phyloP scores from a whole-genome alignment of 2,113 vertebrate species.

The rat (Rattus norvegicus) region DNA sequence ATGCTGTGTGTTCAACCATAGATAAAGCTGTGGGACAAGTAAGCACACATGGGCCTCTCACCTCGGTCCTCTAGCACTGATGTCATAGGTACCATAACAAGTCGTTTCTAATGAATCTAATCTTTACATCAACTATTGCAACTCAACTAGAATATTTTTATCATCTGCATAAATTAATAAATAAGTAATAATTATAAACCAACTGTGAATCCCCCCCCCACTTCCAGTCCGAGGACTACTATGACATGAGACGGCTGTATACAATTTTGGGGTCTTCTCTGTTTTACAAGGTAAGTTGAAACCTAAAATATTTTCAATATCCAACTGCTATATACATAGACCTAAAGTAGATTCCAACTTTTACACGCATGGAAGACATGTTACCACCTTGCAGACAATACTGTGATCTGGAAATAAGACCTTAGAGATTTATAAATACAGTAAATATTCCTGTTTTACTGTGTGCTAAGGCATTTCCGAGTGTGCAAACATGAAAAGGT shows the following conservation, averaged over 20 bases:
- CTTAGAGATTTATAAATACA: slow-evolving; percentile 40
- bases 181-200: slow-evolving; percentile 56
- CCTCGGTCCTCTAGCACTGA: not conserved
- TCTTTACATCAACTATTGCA: slow-evolving; percentile 25
- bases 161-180: not conserved
- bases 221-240: slow-evolving; percentile 95
- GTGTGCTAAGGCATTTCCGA: not conserved
- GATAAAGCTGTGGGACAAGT: slow-evolving; percentile 37
- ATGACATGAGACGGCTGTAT: slow-evolving; percentile 94
- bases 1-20: slow-evolving; percentile 23
- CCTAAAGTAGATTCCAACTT: slow-evolving; percentile 37
- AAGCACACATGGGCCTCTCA: not conserved
- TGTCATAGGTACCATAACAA: slow-evolving; percentile 16
- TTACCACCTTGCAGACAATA: slow-evolving; percentile 40
- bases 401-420: slow-evolving; percentile 22
- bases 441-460: slow-evolving; percentile 15
- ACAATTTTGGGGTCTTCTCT: slow-evolving; percentile 95
- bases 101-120: slow-evolving; percentile 10
- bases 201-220: not conserved
- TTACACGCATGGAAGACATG: slow-evolving; percentile 28
- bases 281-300: slow-evolving; percentile 94
- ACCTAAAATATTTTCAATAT: slow-evolving; percentile 56
- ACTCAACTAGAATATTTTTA: slow-evolving; percentile 19
- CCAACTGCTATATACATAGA: not conserved
- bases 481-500: not conserved